A percentile compares a stretch with the other conserved stretches of the same genome.
phyloP scores from a whole-genome alignment of 1,140 invertebrate genomes.

The Rhyzopertha dominica region DNA sequence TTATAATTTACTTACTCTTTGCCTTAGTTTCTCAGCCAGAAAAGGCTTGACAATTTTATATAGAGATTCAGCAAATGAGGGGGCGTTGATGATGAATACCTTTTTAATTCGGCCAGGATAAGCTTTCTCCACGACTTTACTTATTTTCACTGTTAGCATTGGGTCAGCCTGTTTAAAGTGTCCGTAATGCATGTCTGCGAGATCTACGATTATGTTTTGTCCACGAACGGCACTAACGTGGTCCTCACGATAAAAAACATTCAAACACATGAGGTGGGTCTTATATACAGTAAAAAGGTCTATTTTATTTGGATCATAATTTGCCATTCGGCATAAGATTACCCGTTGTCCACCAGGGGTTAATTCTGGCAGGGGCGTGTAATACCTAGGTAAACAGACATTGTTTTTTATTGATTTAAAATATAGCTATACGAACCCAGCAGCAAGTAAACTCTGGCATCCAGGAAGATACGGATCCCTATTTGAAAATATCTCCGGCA shows the following conservation, averaged over 20 bases:
- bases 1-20: slow-evolving; percentile 48
- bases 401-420: slow-evolving; percentile 11
- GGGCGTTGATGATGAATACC: slow-evolving; percentile 52
- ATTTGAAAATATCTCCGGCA: slow-evolving; percentile 52
- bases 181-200: neutral
- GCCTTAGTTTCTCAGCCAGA: slow-evolving; percentile 48
- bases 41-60: slow-evolving; percentile 49
- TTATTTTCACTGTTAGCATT: neutral
- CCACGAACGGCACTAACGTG: slow-evolving; percentile 36
- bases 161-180: neutral
- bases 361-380: slow-evolving; percentile 1
- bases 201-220: neutral
- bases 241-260: slow-evolving; percentile 47
- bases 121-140: slow-evolving; percentile 45
- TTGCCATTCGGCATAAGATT: slow-evolving; percentile 48
- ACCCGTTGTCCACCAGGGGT: slow-evolving; percentile 48
- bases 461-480: slow-evolving; percentile 42
- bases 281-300: slow-evolving; percentile 37
- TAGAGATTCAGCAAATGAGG: slow-evolving; percentile 47
- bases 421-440: slow-evolving; percentile 37
- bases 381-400: neutral
- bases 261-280: slow-evolving; percentile 46
- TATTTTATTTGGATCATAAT: slow-evolving; percentile 47
- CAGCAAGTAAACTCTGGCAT: slow-evolving; percentile 34
- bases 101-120: slow-evolving; percentile 52